A percentile compares a stretch with the other conserved stretches of the same genome.
Conservation (phyloP, 2,797 vertebrate species). For the Trachurus trachurus region DNA sequence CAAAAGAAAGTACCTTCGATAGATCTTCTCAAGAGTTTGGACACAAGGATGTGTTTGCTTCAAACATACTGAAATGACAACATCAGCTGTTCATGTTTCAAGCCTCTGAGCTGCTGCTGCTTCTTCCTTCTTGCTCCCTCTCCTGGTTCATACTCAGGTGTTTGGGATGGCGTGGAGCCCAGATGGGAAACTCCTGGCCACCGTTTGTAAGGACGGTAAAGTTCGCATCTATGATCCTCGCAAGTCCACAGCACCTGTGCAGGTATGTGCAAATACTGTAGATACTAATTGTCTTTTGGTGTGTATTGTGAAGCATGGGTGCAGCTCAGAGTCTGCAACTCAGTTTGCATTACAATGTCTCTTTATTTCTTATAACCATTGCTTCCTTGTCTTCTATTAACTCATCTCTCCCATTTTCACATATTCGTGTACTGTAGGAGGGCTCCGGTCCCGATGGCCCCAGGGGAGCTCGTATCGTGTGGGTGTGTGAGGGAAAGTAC, state of each 20-base stretch:
- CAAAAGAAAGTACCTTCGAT: not conserved
- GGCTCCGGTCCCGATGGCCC: conserved; percentile 92
- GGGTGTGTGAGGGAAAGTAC: conserved; percentile 91
- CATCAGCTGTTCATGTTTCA: not conserved
- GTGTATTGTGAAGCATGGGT: not conserved
- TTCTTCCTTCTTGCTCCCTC: not conserved
- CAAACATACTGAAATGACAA: not conserved
- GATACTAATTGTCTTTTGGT: not conserved
- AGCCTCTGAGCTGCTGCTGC: not conserved
- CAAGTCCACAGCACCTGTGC: conserved; percentile 82
- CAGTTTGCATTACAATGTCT: not conserved
- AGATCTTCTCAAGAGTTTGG: not conserved
- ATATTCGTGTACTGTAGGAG: conserved; percentile 85
- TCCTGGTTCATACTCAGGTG: conserved; percentile 82
- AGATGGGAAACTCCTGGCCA: conserved; percentile 91
- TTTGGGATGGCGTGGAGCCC: conserved; percentile 96
- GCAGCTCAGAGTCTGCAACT: not conserved
- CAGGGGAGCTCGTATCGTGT: conserved; percentile 93
- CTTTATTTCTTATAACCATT: not conserved
- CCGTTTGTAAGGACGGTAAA: conserved; percentile 92
- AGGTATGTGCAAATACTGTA: conserved; percentile 81
- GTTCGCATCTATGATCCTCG: conserved; percentile 93
- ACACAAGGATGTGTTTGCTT: not conserved
- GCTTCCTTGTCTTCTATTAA: not conserved
- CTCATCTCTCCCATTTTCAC: not conserved